phyloP scores from a whole-genome alignment of 2,113 vertebrate genomes.

The Siphamia tubifer region DNA sequence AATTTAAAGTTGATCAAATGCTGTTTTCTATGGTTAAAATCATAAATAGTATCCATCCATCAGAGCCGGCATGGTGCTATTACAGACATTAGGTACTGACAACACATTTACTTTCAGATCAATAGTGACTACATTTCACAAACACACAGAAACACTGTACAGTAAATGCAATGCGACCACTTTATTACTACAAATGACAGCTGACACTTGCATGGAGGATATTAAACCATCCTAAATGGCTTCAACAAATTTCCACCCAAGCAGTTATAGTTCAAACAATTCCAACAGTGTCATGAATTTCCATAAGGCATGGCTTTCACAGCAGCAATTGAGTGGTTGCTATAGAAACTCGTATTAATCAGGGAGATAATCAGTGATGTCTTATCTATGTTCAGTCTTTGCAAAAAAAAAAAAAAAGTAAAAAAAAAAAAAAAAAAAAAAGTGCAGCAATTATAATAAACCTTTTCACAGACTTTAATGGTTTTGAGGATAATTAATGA shows the following conservation, averaged over 20 bases:
- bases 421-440: not conserved
- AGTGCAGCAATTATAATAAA: slow-evolving; percentile 13
- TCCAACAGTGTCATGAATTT: not conserved
- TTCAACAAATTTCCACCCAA: not conserved
- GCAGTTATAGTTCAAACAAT: not conserved
- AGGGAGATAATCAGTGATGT: slow-evolving; percentile 27
- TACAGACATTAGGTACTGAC: not conserved
- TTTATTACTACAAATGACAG: too few relatives aligned
- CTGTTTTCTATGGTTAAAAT: not conserved
- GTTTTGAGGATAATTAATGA: slow-evolving; percentile 42
- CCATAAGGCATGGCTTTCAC: not conserved
- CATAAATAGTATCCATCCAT: too few relatives aligned
- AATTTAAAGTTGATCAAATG: slow-evolving; percentile 15
- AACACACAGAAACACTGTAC: not conserved
- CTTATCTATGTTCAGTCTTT: slow-evolving; percentile 17
- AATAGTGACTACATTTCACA: not conserved
- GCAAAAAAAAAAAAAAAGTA: not conserved
- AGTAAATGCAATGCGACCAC: not conserved
- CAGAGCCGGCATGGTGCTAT: not conserved
- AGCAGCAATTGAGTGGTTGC: slow-evolving; percentile 14
- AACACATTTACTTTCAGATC: not conserved
- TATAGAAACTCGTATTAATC: slow-evolving; percentile 24
- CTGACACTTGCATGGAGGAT: not conserved
- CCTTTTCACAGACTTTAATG: slow-evolving; percentile 12
- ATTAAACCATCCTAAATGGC: not conserved